phyloP scores from a whole-genome alignment of 2,797 vertebrate genomes.

The Typhlichthys subterraneus region DNA sequence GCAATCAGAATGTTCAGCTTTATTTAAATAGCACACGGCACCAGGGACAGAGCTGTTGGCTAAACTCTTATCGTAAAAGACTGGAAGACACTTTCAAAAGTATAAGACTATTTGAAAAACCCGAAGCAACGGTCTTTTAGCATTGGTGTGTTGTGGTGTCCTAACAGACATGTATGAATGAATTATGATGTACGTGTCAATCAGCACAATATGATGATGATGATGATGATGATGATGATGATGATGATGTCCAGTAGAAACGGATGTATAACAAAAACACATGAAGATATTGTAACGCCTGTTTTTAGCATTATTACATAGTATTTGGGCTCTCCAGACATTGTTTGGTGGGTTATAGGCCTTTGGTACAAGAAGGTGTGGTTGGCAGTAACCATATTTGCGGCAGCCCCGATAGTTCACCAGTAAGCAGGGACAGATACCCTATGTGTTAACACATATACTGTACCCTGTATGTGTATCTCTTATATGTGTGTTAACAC shows the following conservation, averaged over 20 bases:
- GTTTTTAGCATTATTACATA: too few relatives aligned
- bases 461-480: too few relatives aligned
- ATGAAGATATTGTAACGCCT: too few relatives aligned
- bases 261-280: too few relatives aligned
- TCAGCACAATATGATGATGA: too few relatives aligned
- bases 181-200: background rate
- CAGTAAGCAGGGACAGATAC: slow-evolving; percentile 42
- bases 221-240: too few relatives aligned
- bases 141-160: background rate
- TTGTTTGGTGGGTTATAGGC: too few relatives aligned
- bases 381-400: slow-evolving; percentile 1
- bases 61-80: slow-evolving; percentile 29
- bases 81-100: background rate
- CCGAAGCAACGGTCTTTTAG: slow-evolving; percentile 1
- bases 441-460: too few relatives aligned
- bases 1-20: slow-evolving; percentile 65
- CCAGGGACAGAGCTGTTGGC: slow-evolving; percentile 46
- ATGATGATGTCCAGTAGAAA: too few relatives aligned
- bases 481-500: too few relatives aligned
- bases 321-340: too few relatives aligned
- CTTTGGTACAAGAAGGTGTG: background rate
- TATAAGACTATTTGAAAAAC: slow-evolving; percentile 8
- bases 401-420: slow-evolving; percentile 42
- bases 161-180: background rate
- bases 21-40: slow-evolving; percentile 70